Evolutionary conservation across 2,888 invertebrate species (phyloP).

Genomic region (Rhamnusium bicolor): DNA sequence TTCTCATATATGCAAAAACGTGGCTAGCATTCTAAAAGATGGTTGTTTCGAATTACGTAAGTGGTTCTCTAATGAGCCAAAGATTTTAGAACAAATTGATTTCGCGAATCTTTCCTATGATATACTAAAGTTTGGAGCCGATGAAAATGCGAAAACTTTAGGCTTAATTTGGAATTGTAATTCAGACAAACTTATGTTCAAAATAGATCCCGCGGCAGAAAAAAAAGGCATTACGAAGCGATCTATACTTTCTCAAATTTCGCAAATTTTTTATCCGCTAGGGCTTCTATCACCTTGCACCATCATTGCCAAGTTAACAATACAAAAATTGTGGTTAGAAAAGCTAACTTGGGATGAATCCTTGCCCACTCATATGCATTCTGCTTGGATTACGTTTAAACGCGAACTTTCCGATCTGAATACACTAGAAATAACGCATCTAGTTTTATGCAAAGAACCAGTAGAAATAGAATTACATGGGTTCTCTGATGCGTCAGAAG

Average conservation of each 20-base stretch:
- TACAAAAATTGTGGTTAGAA: slow-evolving; percentile 31
- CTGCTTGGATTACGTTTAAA: too few species aligned
- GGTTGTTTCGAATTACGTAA: slow-evolving; percentile 43
- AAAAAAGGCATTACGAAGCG: slow-evolving; percentile 27
- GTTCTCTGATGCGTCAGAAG: slow-evolving; percentile 32
- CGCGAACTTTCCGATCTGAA: too few species aligned
- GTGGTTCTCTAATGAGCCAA: slow-evolving; percentile 41
- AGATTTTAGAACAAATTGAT: not conserved
- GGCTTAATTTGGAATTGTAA: slow-evolving; percentile 26
- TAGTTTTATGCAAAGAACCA: not conserved
- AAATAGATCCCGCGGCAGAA: not conserved
- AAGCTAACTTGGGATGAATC: slow-evolving; percentile 41
- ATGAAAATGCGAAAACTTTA: slow-evolving; percentile 24
- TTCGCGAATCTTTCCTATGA: not conserved
- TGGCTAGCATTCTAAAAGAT: slow-evolving; percentile 27
- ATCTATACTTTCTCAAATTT: slow-evolving; percentile 24
- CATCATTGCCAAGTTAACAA: not conserved
- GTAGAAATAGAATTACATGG: slow-evolving; percentile 36
- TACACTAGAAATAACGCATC: too few species aligned
- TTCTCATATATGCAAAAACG: slow-evolving; percentile 9
- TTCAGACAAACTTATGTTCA: slow-evolving; percentile 11
- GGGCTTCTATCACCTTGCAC: slow-evolving; percentile 22
- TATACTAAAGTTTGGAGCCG: not conserved
- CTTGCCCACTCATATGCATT: slow-evolving; percentile 13
- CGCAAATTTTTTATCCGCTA: slow-evolving; percentile 32